Conservation (phyloP, 2,113 vertebrate species). For the Neolamprologus hecqui region DNA sequence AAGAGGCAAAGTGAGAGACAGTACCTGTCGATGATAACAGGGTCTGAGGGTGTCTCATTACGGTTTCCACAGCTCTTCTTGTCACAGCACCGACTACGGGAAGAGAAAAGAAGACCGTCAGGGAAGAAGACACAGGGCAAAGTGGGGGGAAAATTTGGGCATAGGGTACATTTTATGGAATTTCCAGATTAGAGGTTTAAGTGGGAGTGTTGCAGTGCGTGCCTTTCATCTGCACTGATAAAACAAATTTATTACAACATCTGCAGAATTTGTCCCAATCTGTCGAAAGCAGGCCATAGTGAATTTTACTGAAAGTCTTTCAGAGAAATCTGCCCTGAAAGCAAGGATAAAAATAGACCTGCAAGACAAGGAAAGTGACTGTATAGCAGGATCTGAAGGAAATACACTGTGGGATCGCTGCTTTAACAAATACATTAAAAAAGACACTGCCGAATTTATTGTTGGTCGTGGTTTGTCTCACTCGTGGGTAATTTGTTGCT, state of each 20-base stretch:
- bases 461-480: neutral
- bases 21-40: slow-evolving; percentile 97
- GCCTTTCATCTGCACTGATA: neutral
- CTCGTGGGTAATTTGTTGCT: neutral
- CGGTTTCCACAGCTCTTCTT: slow-evolving; percentile 98
- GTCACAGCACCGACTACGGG: slow-evolving; percentile 89
- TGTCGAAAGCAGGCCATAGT: neutral
- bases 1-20: neutral
- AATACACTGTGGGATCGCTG: neutral
- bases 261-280: neutral
- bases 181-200: neutral
- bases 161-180: neutral
- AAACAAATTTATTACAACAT: neutral
- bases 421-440: neutral
- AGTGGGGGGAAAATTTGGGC: neutral
- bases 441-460: neutral
- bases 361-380: slow-evolving; percentile 7
- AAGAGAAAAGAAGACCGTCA: neutral
- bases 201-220: neutral
- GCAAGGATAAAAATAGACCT: slow-evolving; percentile 28
- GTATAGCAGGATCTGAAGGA: neutral
- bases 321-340: neutral
- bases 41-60: slow-evolving; percentile 95
- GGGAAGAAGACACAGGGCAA: slow-evolving; percentile 1
- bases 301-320: neutral